phyloP scores from a whole-genome alignment of 2,888 invertebrate species.

The Agrochola circellaris region DNA sequence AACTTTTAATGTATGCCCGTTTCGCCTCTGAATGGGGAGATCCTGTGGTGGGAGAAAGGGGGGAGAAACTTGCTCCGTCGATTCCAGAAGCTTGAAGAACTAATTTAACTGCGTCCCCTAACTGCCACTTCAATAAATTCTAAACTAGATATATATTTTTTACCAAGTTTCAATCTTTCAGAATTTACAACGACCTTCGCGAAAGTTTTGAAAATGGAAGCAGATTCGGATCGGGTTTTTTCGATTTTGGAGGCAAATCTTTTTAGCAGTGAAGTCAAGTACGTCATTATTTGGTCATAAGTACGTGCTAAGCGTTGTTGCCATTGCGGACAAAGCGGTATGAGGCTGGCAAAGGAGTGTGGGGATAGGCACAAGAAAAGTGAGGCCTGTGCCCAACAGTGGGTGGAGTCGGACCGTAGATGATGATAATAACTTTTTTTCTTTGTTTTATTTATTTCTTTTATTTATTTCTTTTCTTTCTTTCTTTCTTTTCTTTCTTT shows the following conservation, averaged over 20 bases:
- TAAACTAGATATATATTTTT: slow-evolving; percentile 76
- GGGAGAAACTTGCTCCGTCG: slow-evolving; percentile 85
- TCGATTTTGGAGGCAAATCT: slow-evolving; percentile 8
- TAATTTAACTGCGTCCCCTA: slow-evolving; percentile 89
- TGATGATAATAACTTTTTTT: too few species aligned
- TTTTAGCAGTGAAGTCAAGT: background rate
- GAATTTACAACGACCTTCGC: slow-evolving; percentile 49
- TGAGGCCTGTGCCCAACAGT: too few species aligned
- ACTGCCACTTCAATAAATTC: slow-evolving; percentile 88
- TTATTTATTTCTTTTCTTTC: too few species aligned
- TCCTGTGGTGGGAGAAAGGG: slow-evolving; percentile 62
- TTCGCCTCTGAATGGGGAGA: slow-evolving; percentile 78
- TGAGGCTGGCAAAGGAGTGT: too few species aligned
- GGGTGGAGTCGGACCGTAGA: too few species aligned
- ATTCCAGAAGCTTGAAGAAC: slow-evolving; percentile 88
- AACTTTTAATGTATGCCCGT: slow-evolving; percentile 89
- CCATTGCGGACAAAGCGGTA: too few species aligned
- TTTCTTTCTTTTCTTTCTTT: too few species aligned
- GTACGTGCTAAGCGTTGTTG: too few species aligned
- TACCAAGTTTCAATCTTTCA: slow-evolving; percentile 66
- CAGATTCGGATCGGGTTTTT: slow-evolving; percentile 17
- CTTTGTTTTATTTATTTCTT: too few species aligned
- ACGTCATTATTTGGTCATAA: background rate
- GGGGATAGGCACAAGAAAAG: too few species aligned
- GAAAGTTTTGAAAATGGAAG: slow-evolving; percentile 43